phyloP scores from a whole-genome alignment of 2,113 vertebrate species.

The Dryoscopus gambensis region DNA sequence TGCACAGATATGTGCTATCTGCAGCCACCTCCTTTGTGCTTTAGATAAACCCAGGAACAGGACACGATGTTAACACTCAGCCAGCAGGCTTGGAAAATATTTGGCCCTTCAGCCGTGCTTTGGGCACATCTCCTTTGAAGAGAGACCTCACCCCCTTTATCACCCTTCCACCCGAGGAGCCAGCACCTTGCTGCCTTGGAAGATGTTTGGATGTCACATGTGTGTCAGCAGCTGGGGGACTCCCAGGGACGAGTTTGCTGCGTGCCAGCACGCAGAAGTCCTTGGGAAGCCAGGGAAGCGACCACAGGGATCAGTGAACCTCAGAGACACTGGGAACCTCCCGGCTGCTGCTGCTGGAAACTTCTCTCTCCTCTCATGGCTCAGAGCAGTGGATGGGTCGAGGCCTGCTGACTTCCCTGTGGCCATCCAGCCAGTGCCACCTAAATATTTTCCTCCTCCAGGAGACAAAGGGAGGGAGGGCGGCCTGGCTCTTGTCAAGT shows the following conservation, averaged over 20 bases:
- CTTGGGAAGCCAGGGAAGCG: background rate
- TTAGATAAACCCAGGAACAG: background rate
- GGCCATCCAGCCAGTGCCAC: slow-evolving; percentile 19
- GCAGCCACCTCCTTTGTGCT: background rate
- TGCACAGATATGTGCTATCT: background rate
- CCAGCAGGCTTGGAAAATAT: background rate
- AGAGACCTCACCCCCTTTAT: background rate
- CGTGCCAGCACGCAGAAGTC: background rate
- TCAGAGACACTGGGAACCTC: background rate
- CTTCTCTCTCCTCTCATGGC: background rate
- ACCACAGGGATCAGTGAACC: background rate
- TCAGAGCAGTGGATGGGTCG: background rate
- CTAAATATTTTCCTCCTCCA: slow-evolving; percentile 16
- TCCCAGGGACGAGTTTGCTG: background rate
- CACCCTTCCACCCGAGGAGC: background rate
- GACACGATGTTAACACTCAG: background rate
- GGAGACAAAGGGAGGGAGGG: slow-evolving; percentile 51
- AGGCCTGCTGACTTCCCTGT: background rate
- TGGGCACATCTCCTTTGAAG: background rate
- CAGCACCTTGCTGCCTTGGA: background rate
- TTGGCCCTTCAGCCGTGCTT: background rate
- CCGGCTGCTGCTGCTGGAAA: background rate
- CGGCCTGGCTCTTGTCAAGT: slow-evolving; percentile 66
- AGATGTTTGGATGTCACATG: background rate
- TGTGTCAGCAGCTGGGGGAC: background rate